These are phyloP conservation scores for Cotesia chilonis DNA, from an alignment of 1,140 invertebrate genomes.

Conservation along the genomic window DNA sequence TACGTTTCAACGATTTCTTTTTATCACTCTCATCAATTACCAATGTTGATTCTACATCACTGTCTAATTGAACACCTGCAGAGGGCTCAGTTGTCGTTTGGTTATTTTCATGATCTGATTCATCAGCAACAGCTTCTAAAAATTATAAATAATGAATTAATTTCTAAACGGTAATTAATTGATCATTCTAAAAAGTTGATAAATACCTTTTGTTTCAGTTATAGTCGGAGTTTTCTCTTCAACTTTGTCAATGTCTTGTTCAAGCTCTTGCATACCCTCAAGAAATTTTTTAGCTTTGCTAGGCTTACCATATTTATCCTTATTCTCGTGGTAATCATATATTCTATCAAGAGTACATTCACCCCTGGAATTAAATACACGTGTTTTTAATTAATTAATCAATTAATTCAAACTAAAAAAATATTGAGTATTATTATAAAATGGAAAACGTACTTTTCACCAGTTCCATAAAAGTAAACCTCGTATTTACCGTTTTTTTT, in stretches of 20 bases:
- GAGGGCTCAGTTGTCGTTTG: constrained; percentile 39
- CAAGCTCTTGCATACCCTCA: constrained; percentile 74
- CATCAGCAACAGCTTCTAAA: constrained; percentile 40
- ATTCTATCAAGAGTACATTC: constrained; percentile 67
- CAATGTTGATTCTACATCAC: constrained; percentile 66
- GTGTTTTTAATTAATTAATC: constrained; percentile 11
- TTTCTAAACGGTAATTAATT: neutral
- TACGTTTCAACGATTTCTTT: constrained; percentile 59
- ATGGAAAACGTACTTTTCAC: constrained; percentile 82
- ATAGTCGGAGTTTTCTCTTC: constrained; percentile 41
- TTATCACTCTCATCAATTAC: constrained; percentile 72
- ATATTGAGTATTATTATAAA: constrained; percentile 26
- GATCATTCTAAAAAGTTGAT: neutral
- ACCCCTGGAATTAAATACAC: constrained; percentile 53
- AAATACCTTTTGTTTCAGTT: constrained; percentile 42
- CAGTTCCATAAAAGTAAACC: constrained; percentile 94
- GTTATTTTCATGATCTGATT: constrained; percentile 39
- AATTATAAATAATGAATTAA: constrained; percentile 7
- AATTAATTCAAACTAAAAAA: constrained; percentile 16
- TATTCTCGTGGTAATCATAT: constrained; percentile 68
- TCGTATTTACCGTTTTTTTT: constrained; percentile 85
- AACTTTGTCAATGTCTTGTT: constrained; percentile 60
- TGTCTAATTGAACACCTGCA: constrained; percentile 45
- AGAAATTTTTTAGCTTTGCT: constrained; percentile 73
- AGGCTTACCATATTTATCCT: constrained; percentile 74